Conservation (phyloP, 2,888 invertebrate genomes). For the Cosmorhoe ocellata region DNA sequence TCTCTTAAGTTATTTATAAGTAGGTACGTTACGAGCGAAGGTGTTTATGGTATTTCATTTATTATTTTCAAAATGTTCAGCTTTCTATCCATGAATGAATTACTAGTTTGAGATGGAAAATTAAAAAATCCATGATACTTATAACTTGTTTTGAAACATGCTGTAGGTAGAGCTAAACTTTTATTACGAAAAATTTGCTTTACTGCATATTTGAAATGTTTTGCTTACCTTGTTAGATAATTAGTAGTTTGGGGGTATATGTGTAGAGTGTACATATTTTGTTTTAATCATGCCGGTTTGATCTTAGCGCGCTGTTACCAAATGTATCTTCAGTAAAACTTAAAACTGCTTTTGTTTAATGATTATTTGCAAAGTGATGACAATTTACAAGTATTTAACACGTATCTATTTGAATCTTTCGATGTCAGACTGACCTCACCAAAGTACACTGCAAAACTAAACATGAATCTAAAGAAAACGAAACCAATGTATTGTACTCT, state of each 20-base stretch:
- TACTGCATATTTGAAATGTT: too few relatives aligned
- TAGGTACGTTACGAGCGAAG: slow-evolving; percentile 25
- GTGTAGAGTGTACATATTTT: too few relatives aligned
- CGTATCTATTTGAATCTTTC: too few relatives aligned
- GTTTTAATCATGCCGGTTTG: too few relatives aligned
- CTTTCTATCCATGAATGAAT: slow-evolving; percentile 12
- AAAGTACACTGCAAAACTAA: slow-evolving; percentile 55
- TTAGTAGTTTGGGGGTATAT: too few relatives aligned
- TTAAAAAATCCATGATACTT: background rate
- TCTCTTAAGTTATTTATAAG: slow-evolving; percentile 40
- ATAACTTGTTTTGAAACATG: background rate
- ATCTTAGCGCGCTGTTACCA: too few relatives aligned
- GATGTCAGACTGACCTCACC: slow-evolving; percentile 38
- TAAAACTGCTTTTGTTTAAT: too few relatives aligned
- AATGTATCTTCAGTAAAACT: too few relatives aligned
- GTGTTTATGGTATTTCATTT: slow-evolving; percentile 23
- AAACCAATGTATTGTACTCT: slow-evolving; percentile 57
- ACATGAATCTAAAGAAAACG: slow-evolving; percentile 55
- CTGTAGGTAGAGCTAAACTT: slow-evolving; percentile 1
- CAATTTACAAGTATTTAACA: too few relatives aligned
- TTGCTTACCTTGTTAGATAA: background rate
- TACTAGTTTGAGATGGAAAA: slow-evolving; percentile 3
- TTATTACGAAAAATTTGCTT: too few relatives aligned
- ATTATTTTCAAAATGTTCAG: slow-evolving; percentile 12
- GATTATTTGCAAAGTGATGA: too few relatives aligned